Evolutionary conservation across 2,888 invertebrate species (phyloP), one percentile per base, ranked within the genome.

Genomic region (Octonoba sinensis): DNA sequence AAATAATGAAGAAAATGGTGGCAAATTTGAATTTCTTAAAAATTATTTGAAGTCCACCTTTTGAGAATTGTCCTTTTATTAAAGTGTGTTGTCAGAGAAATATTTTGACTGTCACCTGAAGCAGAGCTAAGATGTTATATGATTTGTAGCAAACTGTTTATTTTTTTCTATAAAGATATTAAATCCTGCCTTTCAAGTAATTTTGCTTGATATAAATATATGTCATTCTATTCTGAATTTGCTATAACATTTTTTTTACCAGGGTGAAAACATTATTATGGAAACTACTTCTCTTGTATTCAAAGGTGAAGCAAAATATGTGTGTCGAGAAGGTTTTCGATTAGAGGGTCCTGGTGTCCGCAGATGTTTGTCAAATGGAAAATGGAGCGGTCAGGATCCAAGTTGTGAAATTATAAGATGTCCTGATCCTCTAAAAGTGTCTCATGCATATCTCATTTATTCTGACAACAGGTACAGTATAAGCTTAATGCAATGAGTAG

Each of bases 231-330:
- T 24, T 60, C 1, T 1, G 1, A 24, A 16, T 60, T 13, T 16
- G 4, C 1, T 24, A 3, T 24, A 15, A 44, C 3, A 4, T 22
- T 64, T 47, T 46, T 60, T 60, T 15, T 18, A 11, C 24, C 44
- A 82, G 82, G 72, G 60, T 36, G 88, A 89, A 15, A 90, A 92
- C 86, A 92, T 92, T 0, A 69, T 73, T 15, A 70, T 87, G 8
- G 82, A 82, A 18, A 86, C 86, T 3, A 85, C 84, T 15, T 75
- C 81, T 16, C 86, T 86, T 60, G 86, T 86, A 1, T 88, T 85
- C 59, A 85, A 85, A 16, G 86, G 86, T 36, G 51, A 72, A 27
- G 84, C 86, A 18, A 72, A 65, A 12, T 85, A 85, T 44, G 47
- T 57, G 15, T 85, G 85, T 24, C 27, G 72, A 8, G 76, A 84